phyloP scores from a whole-genome alignment of 2,888 invertebrate species.

The Torymus aiolomorphi region DNA sequence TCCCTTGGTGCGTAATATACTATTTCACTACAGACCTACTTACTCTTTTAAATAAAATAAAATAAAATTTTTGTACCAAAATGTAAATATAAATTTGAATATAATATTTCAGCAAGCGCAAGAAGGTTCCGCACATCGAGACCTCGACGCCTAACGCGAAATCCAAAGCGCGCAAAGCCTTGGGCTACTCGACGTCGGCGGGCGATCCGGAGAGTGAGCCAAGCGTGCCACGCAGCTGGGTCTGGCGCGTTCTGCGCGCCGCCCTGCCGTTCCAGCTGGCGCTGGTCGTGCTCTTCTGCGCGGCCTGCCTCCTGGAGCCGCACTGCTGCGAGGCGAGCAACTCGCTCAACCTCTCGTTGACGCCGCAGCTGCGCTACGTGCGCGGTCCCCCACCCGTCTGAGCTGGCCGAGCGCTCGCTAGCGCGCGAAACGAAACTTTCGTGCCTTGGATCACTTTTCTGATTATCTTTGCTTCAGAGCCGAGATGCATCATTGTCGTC shows the following conservation, averaged over 20 bases:
- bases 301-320: slow-evolving; percentile 85
- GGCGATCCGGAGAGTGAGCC: slow-evolving; percentile 77
- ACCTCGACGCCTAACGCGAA: background rate
- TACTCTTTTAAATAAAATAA: too few species aligned
- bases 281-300: slow-evolving; percentile 83
- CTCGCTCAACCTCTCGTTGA: slow-evolving; percentile 84
- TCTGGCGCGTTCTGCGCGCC: slow-evolving; percentile 84
- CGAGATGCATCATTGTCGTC: background rate
- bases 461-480: background rate
- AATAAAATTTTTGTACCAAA: too few species aligned
- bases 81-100: too few species aligned
- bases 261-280: slow-evolving; percentile 88
- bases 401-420: slow-evolving; percentile 60
- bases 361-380: slow-evolving; percentile 89
- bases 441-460: background rate
- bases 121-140: slow-evolving; percentile 60
- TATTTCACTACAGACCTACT: too few species aligned
- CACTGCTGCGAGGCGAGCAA: slow-evolving; percentile 88
- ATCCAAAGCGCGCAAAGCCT: too few species aligned
- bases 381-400: slow-evolving; percentile 89
- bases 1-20: too few species aligned
- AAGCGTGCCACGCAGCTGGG: slow-evolving; percentile 79
- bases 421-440: background rate
- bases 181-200: slow-evolving; percentile 74
- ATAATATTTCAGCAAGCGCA: slow-evolving; percentile 65